Percentiles rank a stretch among this genome's conserved stretches.
phyloP scores from a whole-genome alignment of 2,888 invertebrate genomes.

The Atethmia centrago region DNA sequence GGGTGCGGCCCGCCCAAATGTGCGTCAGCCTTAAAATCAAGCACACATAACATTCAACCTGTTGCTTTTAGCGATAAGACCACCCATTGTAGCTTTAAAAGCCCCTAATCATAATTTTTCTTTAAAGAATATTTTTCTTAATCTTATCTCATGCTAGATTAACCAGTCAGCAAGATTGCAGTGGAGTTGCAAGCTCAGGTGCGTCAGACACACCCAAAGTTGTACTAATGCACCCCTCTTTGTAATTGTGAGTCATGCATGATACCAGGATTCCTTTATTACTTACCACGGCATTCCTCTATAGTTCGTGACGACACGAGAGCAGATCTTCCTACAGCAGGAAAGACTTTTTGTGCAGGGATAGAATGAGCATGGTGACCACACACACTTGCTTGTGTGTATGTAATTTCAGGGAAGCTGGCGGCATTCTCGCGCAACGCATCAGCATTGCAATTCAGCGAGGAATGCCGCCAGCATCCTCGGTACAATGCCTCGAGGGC shows the following conservation, averaged over 20 bases:
- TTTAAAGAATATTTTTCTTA: neutral
- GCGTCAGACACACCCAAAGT: neutral
- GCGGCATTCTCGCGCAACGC: no score
- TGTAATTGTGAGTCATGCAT: neutral
- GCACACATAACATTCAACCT: neutral
- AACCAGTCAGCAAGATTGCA: neutral
- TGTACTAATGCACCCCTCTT: neutral
- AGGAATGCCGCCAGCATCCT: no score
- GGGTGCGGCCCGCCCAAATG: neutral
- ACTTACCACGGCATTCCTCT: no score
- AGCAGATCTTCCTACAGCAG: no score
- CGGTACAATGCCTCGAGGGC: no score
- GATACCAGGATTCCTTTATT: neutral
- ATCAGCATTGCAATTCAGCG: no score
- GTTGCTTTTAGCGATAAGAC: neutral
- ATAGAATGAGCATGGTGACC: no score
- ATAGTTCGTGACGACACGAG: no score
- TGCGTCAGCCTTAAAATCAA: neutral
- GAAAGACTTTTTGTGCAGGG: no score
- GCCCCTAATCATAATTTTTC: neutral
- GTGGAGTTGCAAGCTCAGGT: neutral
- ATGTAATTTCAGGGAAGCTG: no score
- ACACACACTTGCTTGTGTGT: no score
- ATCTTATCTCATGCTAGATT: neutral
- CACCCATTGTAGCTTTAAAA: neutral